Evolutionary conservation across 2,888 invertebrate species (phyloP).

Genomic region (Dasysyrphus albostriatus): DNA sequence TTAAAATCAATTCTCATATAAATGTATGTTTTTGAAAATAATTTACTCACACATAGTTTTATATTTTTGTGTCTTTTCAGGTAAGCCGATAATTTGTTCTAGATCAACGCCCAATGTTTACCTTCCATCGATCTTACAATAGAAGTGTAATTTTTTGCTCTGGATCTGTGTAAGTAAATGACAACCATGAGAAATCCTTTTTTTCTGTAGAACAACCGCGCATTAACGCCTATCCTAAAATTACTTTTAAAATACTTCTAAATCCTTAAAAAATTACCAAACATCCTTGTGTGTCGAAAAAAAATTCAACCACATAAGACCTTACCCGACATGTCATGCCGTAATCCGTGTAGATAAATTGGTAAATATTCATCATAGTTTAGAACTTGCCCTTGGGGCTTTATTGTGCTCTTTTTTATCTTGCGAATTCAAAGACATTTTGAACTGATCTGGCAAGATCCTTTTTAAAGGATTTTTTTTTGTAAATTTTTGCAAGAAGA

Average conservation of each 20-base stretch:
- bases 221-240: slow-evolving; percentile 45
- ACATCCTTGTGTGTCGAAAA: slow-evolving; percentile 3
- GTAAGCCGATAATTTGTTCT: slow-evolving; percentile 72
- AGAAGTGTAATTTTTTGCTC: not conserved
- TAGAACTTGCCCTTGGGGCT: not conserved
- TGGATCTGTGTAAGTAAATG: slow-evolving; percentile 46
- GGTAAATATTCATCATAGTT: slow-evolving; percentile 59
- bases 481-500: slow-evolving; percentile 29
- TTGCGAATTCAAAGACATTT: slow-evolving; percentile 25
- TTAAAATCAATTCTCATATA: slow-evolving; percentile 38
- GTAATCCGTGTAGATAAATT: slow-evolving; percentile 66
- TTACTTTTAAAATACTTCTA: slow-evolving; percentile 45
- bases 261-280: slow-evolving; percentile 54
- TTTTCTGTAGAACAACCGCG: not conserved
- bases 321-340: not conserved
- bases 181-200: slow-evolving; percentile 54
- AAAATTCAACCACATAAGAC: slow-evolving; percentile 33
- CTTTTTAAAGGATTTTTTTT: slow-evolving; percentile 29
- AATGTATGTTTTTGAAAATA: not conserved
- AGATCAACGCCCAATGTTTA: slow-evolving; percentile 40
- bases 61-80: slow-evolving; percentile 56
- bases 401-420: slow-evolving; percentile 1
- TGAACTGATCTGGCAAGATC: slow-evolving; percentile 56
- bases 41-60: slow-evolving; percentile 14
- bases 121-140: slow-evolving; percentile 15